Evolutionary conservation across 2,113 vertebrate genomes (phyloP).

Genomic region (Muscicapa adusta): DNA sequence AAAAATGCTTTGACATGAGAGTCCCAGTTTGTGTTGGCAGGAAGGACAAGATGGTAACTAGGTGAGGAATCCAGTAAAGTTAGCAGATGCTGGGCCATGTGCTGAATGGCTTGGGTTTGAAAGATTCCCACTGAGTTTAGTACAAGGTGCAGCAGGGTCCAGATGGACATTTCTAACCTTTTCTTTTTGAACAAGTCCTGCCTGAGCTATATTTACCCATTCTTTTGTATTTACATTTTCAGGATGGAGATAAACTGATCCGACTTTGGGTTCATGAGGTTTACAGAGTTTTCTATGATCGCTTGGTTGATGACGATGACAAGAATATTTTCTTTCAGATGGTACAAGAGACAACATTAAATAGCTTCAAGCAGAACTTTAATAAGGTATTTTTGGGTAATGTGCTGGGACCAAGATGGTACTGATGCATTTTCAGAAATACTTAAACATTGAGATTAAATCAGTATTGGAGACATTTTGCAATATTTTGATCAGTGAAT

Average conservation of each 20-base stretch:
- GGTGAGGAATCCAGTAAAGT: not conserved
- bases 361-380: conserved; percentile 81
- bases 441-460: not conserved
- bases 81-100: conserved; percentile 16
- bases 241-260: conserved; percentile 89
- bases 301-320: conserved; percentile 83
- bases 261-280: conserved; percentile 93
- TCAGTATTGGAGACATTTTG: not conserved
- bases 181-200: not conserved
- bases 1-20: not conserved
- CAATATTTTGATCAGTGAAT: not conserved
- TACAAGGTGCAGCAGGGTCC: not conserved
- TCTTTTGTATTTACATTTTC: conserved; percentile 33
- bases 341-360: conserved; percentile 80
- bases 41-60: not conserved
- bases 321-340: conserved; percentile 84
- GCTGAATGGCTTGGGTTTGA: not conserved
- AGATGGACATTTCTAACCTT: not conserved
- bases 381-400: conserved; percentile 77
- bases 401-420: not conserved
- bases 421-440: not conserved
- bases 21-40: not conserved
- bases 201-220: not conserved
- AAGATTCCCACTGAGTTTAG: not conserved
- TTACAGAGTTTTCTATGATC: conserved; percentile 92